Evolutionary conservation across 2,888 invertebrate species (phyloP), one percentile per base, ranked within the genome.

Genomic region (Drosophila pegasa): DNA sequence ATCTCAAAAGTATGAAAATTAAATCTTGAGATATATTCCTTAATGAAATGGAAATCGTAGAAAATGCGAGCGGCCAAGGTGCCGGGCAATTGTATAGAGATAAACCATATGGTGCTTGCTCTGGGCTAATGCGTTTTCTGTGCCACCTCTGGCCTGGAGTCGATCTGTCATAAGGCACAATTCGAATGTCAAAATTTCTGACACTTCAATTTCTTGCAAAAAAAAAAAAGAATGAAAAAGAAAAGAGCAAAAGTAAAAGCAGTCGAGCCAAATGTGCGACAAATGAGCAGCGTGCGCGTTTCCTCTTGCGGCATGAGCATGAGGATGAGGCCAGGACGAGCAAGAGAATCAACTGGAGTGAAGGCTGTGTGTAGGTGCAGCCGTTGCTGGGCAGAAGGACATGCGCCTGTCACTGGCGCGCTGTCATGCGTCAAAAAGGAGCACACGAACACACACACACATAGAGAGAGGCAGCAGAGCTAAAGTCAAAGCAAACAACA

Each of bases 101-200:
- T 52, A 22, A 57, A 48, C 70, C 82, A 83, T 86, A 76, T 88
- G 81, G 60, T 63, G 70, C 48, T 75, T 25, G 54, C 47, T 61
- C 69, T 60, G 40, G 35, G 75, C 86, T 79, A 86, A 80, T 82
- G 75, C 86, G 41, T 69, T 78, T 56, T 56, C 35, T 52, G 60
- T 64, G 29, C 63, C n/a, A 59, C 52, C 48, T 61, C 50, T 43
- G 71, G 57, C 77, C 77, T 58, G 78, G 51, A 52, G 66, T 51
- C 83, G 88, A 83, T 83, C 88, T 88, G 88, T 83, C 88, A 88
- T 83, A 59, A 54, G 66, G 55, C 67, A 83, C 88, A 91, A 92
- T 92, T 90, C 89, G 90, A 88, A 88, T 91, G 91, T 92, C 91
- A 92, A 90, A 91, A 91, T 70, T 92, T 92, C 80, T 92, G 91